Base-by-base conservation (phyloP, 2,113 vertebrate genomes). In the Oxyruncus cristatus region DNA sequence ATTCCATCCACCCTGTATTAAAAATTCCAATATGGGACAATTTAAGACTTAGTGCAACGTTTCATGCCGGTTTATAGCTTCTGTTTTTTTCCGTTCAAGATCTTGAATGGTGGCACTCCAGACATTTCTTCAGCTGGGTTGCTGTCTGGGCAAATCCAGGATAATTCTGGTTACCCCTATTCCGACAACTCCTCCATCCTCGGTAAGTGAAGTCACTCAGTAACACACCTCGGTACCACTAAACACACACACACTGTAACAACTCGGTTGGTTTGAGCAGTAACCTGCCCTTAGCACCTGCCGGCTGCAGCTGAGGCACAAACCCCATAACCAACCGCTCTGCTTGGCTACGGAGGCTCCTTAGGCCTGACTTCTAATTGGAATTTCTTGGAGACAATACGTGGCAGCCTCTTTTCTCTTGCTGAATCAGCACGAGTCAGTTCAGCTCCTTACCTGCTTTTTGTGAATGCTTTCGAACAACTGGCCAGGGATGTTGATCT, bases 111-210 rank as follows among this genome's bases (percentile, higher is more conserved):
- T 92, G 99, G 99, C 85, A 99, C 99, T 78, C 98, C 99, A 37
- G 99, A 99, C 68, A 98, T 99, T 96, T 98, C 98, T 39, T 98
- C 98, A 85, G 98, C 98, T 23, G 99, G 99, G 83, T 95, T 99
- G 70, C 96, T 99, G 15, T 97, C 99, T n/a, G 99, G 99, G 58
- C 98, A 98, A 85, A 96, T 98, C 75, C 99, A 99, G 7, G 99
- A 99, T 78, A 99, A 98, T n/a, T 98, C 99, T 21, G 99, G 99
- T 47, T 99, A 99, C 93, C 99, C 99, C 0, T 99, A 99, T 97
- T 99, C 99, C 8, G 98, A 98, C 93, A 99, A 98, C 96, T 99
- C 99, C 97, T 99, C 99, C 66, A 98, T 99, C 96, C 99, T 99
- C 93, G 99, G 99, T 99, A 97, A 98, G 99, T 98, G 42, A 62